Evolutionary conservation across 2,113 vertebrate genomes (phyloP), one percentile per base, ranked within the genome.

Genomic region (Meleagris gallopavo): DNA sequence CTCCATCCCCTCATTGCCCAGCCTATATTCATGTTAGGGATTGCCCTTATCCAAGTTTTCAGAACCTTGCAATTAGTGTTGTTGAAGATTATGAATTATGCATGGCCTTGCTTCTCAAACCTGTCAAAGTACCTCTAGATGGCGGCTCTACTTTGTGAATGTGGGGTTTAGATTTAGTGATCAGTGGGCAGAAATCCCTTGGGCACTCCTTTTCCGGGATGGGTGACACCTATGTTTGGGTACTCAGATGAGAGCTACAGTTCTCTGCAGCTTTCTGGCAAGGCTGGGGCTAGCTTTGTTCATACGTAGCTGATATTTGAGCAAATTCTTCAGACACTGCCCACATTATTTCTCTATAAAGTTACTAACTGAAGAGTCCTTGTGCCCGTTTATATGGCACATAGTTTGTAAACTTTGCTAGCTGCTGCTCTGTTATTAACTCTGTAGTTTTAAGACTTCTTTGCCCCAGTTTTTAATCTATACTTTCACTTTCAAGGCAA

Each of bases 191-290:
- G 46, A 52, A 83, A 64, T 50, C 4, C 62, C 24, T 73, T 1
- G 2, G 3, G 14, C 13, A 19, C 6, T 34, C 45, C 25, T 57
- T 43, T 50, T 57, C 10, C 20, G 34, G 66, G 10, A 41, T 21
- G 18, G 43, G 36, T 61, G 54, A 73, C 20, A 20, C 11, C 40
- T 73, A 29, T 2, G 5, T 18, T 8, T 58, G 55, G 38, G 15
- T 40, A 9, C 17, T 58, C 45, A 17, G 36, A 36, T 83, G 36
- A 60, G 82, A 36, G n/a, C 13, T 83, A 30, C 29, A 22, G n/a
- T 16, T 88, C 52, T 75, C 0, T 0, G 0, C 61, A 60, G 43
- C 54, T 36, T 45, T 72, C 45, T 84, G 79, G 6, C 1, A 0
- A 1, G 1, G 18, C 19, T 65, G 36, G 6, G 34, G 4, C 9